phyloP scores from a whole-genome alignment of 1,140 invertebrate genomes.

The Drosophila ercepeae region DNA sequence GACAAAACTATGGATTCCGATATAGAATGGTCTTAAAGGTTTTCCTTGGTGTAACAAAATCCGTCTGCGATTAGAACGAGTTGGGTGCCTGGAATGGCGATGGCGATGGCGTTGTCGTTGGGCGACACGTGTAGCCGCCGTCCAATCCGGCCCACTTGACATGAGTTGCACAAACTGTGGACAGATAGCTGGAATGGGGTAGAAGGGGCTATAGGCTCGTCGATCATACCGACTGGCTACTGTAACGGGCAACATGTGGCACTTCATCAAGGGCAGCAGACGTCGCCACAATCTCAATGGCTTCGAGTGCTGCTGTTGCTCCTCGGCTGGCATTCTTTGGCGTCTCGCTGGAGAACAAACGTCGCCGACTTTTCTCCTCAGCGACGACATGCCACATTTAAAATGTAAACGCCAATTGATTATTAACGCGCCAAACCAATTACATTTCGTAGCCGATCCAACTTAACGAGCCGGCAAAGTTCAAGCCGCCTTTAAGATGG shows the following conservation, averaged over 20 bases:
- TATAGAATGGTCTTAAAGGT: no score
- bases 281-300: conserved; percentile 47
- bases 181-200: background rate
- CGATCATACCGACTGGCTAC: conserved; percentile 36
- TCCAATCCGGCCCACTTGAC: conserved; percentile 45
- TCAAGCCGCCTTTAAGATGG: background rate
- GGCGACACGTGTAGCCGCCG: conserved; percentile 51
- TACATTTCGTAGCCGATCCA: conserved; percentile 41
- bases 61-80: conserved; percentile 44
- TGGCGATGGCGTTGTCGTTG: conserved; percentile 44
- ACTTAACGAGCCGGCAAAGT: conserved; percentile 48
- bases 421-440: conserved; percentile 52
- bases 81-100: conserved; percentile 28
- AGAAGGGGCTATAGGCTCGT: background rate
- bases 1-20: no score
- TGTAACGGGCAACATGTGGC: conserved; percentile 33
- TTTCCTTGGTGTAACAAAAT: conserved; percentile 19
- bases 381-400: conserved; percentile 46
- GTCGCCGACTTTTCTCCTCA: conserved; percentile 13
- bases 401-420: conserved; percentile 55
- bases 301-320: conserved; percentile 23
- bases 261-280: conserved; percentile 43
- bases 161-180: conserved; percentile 33
- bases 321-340: conserved; percentile 24
- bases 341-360: conserved; percentile 48